Evolutionary conservation across 2,797 vertebrate genomes (phyloP).

Genomic region (Salmo trutta): DNA sequence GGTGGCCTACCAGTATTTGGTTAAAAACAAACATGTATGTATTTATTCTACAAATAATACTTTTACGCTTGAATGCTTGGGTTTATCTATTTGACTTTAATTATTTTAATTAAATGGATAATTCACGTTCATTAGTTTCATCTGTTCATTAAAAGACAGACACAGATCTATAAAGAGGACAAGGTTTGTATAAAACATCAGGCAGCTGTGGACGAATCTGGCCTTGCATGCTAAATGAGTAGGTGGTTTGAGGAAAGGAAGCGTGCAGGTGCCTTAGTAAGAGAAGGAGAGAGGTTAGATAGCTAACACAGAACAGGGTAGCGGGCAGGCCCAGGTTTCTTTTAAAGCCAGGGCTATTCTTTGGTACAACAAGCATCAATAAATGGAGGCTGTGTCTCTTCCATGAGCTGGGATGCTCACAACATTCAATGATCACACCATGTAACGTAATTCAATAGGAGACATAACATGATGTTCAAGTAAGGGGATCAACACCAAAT

Average conservation of each 20-base stretch:
- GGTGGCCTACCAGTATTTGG: background rate
- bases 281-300: background rate
- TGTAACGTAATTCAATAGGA: background rate
- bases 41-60: background rate
- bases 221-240: constrained; percentile 17
- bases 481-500: background rate
- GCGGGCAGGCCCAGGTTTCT: background rate
- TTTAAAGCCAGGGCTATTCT: background rate
- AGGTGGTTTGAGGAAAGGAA: background rate
- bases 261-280: background rate
- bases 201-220: background rate
- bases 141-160: constrained; percentile 27
- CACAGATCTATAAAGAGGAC: constrained; percentile 24
- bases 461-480: background rate
- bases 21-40: background rate
- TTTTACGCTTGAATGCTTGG: background rate
- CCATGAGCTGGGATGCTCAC: background rate
- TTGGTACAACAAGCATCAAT: background rate
- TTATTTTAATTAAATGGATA: constrained; percentile 15
- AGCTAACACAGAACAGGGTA: no score
- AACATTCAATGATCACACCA: background rate
- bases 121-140: constrained; percentile 31
- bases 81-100: background rate
- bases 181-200: constrained; percentile 28
- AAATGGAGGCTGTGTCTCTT: background rate